These are phyloP conservation scores for Hylaea fasciaria DNA, from an alignment of 2,888 invertebrate species.

Conservation along the genomic window DNA sequence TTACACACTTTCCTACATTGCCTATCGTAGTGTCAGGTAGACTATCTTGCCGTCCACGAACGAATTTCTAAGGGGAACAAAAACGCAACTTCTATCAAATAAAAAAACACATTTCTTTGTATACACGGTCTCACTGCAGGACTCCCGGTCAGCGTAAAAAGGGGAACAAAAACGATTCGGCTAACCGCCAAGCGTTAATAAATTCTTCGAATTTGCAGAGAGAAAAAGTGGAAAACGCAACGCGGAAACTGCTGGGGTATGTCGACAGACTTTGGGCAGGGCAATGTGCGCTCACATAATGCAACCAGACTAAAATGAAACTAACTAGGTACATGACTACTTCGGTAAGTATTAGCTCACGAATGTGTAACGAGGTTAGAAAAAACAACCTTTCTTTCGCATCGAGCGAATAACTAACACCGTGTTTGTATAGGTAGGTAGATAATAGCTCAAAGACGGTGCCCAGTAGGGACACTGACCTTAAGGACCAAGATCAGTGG, in stretches of 20 bases:
- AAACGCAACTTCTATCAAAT: conserved; percentile 45
- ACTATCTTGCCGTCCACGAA: not conserved
- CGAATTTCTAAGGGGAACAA: conserved; percentile 26
- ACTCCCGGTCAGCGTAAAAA: conserved; percentile 68
- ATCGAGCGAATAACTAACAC: not conserved
- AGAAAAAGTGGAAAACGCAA: conserved; percentile 61
- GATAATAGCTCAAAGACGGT: too few relatives aligned
- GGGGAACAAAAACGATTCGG: conserved; percentile 71
- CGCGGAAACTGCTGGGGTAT: conserved; percentile 53
- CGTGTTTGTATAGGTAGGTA: too few relatives aligned
- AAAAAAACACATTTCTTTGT: conserved; percentile 60
- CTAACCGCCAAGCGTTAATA: conserved; percentile 81
- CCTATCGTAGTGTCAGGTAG: too few relatives aligned
- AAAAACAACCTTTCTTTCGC: conserved; percentile 3
- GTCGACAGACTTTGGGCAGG: conserved; percentile 40
- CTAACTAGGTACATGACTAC: conserved; percentile 1
- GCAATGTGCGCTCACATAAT: conserved; percentile 36
- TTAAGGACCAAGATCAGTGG: too few relatives aligned
- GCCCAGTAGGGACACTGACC: too few relatives aligned
- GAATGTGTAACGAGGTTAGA: conserved; percentile 4
- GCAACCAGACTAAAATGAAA: conserved; percentile 38
- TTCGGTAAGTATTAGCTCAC: not conserved
- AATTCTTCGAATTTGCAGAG: conserved; percentile 77
- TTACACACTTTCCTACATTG: too few relatives aligned
- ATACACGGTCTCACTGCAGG: conserved; percentile 60